These are phyloP conservation scores for Ammodytes dubius DNA, from an alignment of 2,113 vertebrate species.

Conservation along the genomic window DNA sequence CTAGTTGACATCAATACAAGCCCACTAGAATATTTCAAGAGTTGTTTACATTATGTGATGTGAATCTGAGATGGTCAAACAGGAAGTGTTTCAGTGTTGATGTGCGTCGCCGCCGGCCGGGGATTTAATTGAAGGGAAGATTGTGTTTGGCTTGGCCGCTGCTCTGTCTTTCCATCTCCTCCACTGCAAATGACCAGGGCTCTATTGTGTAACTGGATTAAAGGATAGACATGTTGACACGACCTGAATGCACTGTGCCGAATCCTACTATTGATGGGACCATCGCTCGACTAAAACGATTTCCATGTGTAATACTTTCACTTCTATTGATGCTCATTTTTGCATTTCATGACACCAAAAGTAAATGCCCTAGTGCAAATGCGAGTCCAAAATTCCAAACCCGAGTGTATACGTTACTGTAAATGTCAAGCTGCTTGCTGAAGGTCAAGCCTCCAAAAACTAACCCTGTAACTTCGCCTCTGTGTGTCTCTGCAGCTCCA, in stretches of 20 bases:
- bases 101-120: slow-evolving; percentile 1
- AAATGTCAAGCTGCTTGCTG: neutral
- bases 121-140: slow-evolving; percentile 45
- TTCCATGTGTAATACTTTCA: neutral
- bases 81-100: slow-evolving; percentile 39
- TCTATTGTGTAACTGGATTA: slow-evolving; percentile 74
- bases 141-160: slow-evolving; percentile 64
- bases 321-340: neutral
- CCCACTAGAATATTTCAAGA: neutral
- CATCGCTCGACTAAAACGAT: neutral
- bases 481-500: slow-evolving; percentile 76
- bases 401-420: neutral
- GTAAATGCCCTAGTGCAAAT: neutral
- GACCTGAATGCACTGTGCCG: neutral
- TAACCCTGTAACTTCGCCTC: neutral
- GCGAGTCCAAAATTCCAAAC: neutral
- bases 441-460: neutral
- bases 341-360: neutral
- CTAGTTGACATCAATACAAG: neutral
- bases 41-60: slow-evolving; percentile 33
- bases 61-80: neutral
- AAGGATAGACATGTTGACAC: slow-evolving; percentile 50
- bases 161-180: slow-evolving; percentile 64
- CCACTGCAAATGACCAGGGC: slow-evolving; percentile 33
- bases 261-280: neutral